Conservation (phyloP, 1,140 invertebrate genomes). For the Idris sp. region DNA sequence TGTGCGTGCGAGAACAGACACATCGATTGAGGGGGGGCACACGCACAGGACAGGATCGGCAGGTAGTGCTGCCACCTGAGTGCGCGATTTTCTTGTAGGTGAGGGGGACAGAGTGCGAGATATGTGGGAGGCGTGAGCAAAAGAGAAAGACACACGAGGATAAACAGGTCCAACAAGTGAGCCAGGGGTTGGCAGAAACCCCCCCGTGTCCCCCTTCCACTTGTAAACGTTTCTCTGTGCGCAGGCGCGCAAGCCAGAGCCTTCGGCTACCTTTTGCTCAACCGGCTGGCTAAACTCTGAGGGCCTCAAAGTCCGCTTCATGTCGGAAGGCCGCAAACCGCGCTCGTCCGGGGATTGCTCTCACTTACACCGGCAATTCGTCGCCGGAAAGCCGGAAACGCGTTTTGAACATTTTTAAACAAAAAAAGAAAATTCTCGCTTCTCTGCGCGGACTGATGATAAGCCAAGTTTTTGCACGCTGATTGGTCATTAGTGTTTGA, state of each 20-base stretch:
- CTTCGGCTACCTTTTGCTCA: slow-evolving; percentile 54
- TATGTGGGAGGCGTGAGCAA: slow-evolving; percentile 10
- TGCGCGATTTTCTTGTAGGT: slow-evolving; percentile 63
- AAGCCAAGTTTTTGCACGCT: neutral
- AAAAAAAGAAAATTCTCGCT: too few relatives aligned
- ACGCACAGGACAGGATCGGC: slow-evolving; percentile 16
- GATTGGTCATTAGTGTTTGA: too few relatives aligned
- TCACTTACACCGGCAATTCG: slow-evolving; percentile 56
- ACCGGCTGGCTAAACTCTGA: slow-evolving; percentile 45
- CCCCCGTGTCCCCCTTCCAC: too few relatives aligned
- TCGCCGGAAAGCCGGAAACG: slow-evolving; percentile 45
- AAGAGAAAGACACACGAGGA: slow-evolving; percentile 27
- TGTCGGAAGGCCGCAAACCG: slow-evolving; percentile 67
- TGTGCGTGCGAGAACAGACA: slow-evolving; percentile 21
- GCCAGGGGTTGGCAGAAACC: slow-evolving; percentile 41
- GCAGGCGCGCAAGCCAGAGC: slow-evolving; percentile 38
- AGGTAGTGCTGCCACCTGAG: slow-evolving; percentile 72
- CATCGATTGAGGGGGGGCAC: neutral
- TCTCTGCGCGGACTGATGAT: too few relatives aligned
- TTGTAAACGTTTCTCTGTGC: slow-evolving; percentile 13
- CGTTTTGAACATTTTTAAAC: too few relatives aligned
- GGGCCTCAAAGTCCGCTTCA: slow-evolving; percentile 70
- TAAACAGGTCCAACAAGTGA: slow-evolving; percentile 64
- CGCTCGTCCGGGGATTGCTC: slow-evolving; percentile 61
- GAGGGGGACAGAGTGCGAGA: slow-evolving; percentile 34